Evolutionary conservation across 2,113 vertebrate species (phyloP).

Genomic region (Macquaria australasica): DNA sequence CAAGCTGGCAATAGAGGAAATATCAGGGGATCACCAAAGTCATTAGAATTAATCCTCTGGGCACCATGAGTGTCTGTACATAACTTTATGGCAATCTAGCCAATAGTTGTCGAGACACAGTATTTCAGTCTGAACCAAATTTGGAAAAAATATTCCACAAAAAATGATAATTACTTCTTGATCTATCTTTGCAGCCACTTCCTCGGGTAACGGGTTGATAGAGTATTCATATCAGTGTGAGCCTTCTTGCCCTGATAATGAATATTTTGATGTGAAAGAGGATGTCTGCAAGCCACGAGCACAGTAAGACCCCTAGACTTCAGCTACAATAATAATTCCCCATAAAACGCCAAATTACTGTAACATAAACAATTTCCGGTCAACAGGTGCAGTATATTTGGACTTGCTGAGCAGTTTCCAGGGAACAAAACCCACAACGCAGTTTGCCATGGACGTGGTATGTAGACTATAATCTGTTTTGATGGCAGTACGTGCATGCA

Average conservation of each 20-base stretch:
- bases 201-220: rapidly evolving
- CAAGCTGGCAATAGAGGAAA: no score
- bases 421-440: constrained; percentile 67
- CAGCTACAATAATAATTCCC: background rate
- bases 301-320: constrained; percentile 49
- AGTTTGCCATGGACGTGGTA: constrained; percentile 40
- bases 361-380: background rate
- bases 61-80: no score
- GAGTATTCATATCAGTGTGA: constrained; percentile 60
- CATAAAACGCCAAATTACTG: background rate
- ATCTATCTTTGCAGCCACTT: background rate
- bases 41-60: no score
- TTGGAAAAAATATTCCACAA: no score
- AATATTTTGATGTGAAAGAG: constrained; percentile 40
- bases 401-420: constrained; percentile 37
- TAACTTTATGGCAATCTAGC: no score
- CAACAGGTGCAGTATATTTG: constrained; percentile 45
- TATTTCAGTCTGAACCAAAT: no score
- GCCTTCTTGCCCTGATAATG: constrained; percentile 32
- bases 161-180: no score
- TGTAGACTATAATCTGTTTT: background rate
- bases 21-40: no score
- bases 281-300: constrained; percentile 40
- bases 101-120: no score
- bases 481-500: background rate